Conservation (phyloP, 2,797 vertebrate species). For the Takifugu rubripes region DNA sequence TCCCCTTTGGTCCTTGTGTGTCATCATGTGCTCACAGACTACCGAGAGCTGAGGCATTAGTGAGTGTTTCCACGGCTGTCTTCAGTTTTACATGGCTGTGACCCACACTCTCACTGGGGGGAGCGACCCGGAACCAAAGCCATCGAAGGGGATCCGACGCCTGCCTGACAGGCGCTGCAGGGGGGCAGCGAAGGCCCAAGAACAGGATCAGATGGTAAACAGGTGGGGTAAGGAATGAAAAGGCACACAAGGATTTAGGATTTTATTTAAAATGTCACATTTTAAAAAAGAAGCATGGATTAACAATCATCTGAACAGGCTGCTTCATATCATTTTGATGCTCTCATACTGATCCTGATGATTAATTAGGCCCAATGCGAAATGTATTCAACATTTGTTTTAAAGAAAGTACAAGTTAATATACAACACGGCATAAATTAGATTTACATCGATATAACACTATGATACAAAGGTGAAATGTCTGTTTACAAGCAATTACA, state of each 20-base stretch:
- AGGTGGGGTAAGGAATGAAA: slow-evolving; percentile 28
- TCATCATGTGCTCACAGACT: slow-evolving; percentile 27
- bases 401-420: too few species aligned
- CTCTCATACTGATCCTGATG: too few species aligned
- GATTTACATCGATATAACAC: too few species aligned
- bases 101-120: slow-evolving; percentile 33
- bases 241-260: slow-evolving; percentile 13
- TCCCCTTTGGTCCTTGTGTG: slow-evolving; percentile 40
- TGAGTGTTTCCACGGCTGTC: slow-evolving; percentile 32
- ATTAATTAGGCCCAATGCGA: too few species aligned
- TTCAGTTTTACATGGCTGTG: slow-evolving; percentile 34
- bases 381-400: too few species aligned
- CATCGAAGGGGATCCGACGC: slow-evolving; percentile 52
- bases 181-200: slow-evolving; percentile 4
- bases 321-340: too few species aligned
- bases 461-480: too few species aligned
- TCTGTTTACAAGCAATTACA: too few species aligned
- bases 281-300: slow-evolving; percentile 4
- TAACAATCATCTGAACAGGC: too few species aligned
- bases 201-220: slow-evolving; percentile 31
- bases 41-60: slow-evolving; percentile 20
- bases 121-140: slow-evolving; percentile 51
- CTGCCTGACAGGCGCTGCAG: slow-evolving; percentile 40
- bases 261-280: slow-evolving; percentile 4
- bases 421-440: too few species aligned